Evolutionary conservation across 2,888 invertebrate genomes (phyloP).

Genomic region (Lydus trimaculatus): DNA sequence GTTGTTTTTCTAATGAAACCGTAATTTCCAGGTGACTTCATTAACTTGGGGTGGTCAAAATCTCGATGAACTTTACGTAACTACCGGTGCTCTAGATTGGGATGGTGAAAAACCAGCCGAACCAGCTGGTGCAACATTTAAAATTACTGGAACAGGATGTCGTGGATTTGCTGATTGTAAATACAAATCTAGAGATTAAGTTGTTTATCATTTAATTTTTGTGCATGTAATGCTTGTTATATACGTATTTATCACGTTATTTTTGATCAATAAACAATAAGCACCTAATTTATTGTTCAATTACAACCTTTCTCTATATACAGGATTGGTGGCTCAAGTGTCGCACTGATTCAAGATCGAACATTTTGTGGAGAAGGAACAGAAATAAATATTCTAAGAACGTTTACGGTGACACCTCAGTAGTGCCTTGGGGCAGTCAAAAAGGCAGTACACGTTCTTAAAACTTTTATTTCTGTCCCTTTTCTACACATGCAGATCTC

Average conservation of each 20-base stretch:
- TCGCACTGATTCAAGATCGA: no score
- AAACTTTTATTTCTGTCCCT: no score
- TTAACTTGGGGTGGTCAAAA: constrained; percentile 73
- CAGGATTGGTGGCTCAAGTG: no score
- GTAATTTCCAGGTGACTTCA: constrained; percentile 63
- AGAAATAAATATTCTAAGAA: no score
- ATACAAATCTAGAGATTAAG: neutral
- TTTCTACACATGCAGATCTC: no score
- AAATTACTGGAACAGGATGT: constrained; percentile 65
- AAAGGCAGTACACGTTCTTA: no score
- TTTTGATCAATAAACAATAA: neutral
- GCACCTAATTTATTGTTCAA: no score
- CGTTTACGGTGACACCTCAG: no score
- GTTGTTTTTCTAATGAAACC: neutral
- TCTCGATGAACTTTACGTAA: constrained; percentile 72
- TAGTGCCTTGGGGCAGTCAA: no score
- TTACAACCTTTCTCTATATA: no score
- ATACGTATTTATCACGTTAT: neutral
- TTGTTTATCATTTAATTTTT: neutral
- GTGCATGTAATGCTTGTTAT: no score
- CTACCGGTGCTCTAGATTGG: constrained; percentile 63
- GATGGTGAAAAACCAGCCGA: constrained; percentile 60
- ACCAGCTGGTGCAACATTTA: constrained; percentile 65
- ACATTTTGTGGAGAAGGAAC: no score
- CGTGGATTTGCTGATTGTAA: constrained; percentile 54